Evolutionary conservation across 2,113 vertebrate species (phyloP).

Genomic region (Coracopsis vasa): DNA sequence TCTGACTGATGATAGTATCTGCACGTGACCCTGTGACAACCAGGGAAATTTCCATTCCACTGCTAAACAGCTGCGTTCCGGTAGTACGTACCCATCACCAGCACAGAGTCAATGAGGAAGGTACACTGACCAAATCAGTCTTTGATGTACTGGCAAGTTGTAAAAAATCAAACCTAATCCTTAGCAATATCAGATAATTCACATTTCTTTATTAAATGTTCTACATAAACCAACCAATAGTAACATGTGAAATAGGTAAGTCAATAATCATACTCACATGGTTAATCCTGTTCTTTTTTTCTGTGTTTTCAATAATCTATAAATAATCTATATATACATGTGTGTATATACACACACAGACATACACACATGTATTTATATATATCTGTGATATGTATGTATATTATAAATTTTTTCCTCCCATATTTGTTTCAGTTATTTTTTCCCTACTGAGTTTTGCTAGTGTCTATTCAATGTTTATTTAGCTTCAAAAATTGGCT

Average conservation of each 20-base stretch:
- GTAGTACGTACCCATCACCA: not conserved
- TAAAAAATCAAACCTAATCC: not conserved
- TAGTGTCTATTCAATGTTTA: fast-evolving
- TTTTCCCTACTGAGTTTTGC: not conserved
- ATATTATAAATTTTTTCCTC: not conserved
- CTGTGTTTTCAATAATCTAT: not conserved
- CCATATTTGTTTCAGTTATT: not conserved
- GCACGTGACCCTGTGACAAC: not conserved
- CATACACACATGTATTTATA: not conserved
- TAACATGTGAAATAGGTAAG: not conserved
- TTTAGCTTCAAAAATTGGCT: not conserved
- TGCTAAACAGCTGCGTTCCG: not conserved
- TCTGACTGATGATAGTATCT: not conserved
- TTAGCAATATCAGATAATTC: not conserved
- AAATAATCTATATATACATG: fast-evolving
- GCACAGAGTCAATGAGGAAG: not conserved
- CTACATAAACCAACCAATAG: not conserved
- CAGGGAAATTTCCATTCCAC: not conserved
- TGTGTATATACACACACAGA: no score
- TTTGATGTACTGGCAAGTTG: not conserved
- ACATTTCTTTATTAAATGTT: not conserved
- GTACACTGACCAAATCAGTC: not conserved
- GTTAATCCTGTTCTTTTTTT: not conserved
- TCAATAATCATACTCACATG: not conserved
- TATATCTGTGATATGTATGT: no score